Percentiles rank a stretch among this genome's conserved stretches.
phyloP scores from a whole-genome alignment of 2,888 invertebrate genomes.

The Notodromas monacha region DNA sequence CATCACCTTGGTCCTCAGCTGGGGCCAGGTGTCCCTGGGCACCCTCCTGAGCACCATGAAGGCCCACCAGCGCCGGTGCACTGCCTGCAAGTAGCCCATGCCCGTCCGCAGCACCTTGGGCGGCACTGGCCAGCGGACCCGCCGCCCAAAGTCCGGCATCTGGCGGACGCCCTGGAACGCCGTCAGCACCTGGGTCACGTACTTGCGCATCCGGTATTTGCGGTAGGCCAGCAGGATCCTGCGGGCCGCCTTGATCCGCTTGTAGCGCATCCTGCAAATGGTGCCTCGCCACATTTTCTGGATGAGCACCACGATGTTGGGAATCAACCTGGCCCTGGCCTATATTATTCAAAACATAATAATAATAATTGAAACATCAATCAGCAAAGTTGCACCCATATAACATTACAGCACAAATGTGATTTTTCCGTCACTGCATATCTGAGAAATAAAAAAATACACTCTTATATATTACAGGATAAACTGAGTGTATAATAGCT shows the following conservation, averaged over 20 bases:
- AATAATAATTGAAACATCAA: too few species aligned
- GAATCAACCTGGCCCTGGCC: slow-evolving; percentile 51
- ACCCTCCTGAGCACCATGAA: slow-evolving; percentile 46
- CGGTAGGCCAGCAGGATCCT: slow-evolving; percentile 47
- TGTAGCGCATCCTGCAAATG: slow-evolving; percentile 39
- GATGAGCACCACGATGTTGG: slow-evolving; percentile 58
- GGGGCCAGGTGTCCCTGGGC: slow-evolving; percentile 53
- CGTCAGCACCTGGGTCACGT: slow-evolving; percentile 27
- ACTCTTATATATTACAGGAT: too few species aligned
- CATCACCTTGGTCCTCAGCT: slow-evolving; percentile 33
- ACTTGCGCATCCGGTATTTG: slow-evolving; percentile 35
- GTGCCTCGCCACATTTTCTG: slow-evolving; percentile 82
- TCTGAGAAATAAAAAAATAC: too few species aligned
- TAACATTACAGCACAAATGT: too few species aligned
- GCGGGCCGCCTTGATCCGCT: slow-evolving; percentile 50
- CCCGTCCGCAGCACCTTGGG: slow-evolving; percentile 31
- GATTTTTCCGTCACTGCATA: too few species aligned
- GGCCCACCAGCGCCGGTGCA: slow-evolving; percentile 55
- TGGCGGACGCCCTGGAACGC: slow-evolving; percentile 29
- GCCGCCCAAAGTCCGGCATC: slow-evolving; percentile 39
- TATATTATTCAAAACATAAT: slow-evolving; percentile 12
- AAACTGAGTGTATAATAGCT: too few species aligned
- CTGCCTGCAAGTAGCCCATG: slow-evolving; percentile 25
- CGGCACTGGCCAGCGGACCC: slow-evolving; percentile 43
- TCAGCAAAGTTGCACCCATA: too few species aligned